Conservation (phyloP, 2,113 vertebrate genomes). For the Leptobrachium leishanense region DNA sequence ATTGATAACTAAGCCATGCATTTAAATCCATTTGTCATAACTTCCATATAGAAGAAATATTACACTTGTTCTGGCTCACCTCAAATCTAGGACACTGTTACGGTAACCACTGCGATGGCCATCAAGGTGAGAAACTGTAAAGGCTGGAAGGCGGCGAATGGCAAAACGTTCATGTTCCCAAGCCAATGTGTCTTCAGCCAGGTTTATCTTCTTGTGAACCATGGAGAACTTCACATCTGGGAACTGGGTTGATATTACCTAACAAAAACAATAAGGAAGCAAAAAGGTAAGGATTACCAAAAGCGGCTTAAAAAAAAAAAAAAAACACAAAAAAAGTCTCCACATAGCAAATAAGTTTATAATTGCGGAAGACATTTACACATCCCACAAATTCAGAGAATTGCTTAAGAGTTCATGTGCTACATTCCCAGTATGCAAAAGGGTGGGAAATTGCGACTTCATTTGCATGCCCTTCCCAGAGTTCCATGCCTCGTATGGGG, state of each 20-base stretch:
- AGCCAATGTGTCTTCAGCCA: slow-evolving; percentile 92
- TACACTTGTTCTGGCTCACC: slow-evolving; percentile 67
- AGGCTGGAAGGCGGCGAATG: slow-evolving; percentile 90
- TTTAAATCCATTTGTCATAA: too few relatives aligned
- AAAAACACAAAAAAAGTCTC: too few relatives aligned
- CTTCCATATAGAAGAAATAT: neutral
- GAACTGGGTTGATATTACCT: slow-evolving; percentile 84
- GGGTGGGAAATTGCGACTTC: too few relatives aligned
- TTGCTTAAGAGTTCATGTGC: too few relatives aligned
- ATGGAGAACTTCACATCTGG: slow-evolving; percentile 92
- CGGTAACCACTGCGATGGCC: slow-evolving; percentile 87
- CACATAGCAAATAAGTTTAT: too few relatives aligned
- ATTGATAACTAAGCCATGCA: too few relatives aligned
- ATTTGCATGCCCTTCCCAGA: too few relatives aligned
- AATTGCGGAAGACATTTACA: too few relatives aligned
- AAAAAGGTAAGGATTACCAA: neutral
- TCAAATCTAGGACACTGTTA: slow-evolving; percentile 94
- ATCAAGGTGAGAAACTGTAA: slow-evolving; percentile 92
- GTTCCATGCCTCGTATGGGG: too few relatives aligned
- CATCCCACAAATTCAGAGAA: too few relatives aligned
- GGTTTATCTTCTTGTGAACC: slow-evolving; percentile 98
- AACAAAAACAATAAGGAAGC: slow-evolving; percentile 6
- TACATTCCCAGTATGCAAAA: too few relatives aligned
- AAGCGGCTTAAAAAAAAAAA: too few relatives aligned
- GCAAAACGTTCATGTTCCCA: slow-evolving; percentile 98